phyloP scores from a whole-genome alignment of 2,113 vertebrate genomes.

The Hypomesus transpacificus region DNA sequence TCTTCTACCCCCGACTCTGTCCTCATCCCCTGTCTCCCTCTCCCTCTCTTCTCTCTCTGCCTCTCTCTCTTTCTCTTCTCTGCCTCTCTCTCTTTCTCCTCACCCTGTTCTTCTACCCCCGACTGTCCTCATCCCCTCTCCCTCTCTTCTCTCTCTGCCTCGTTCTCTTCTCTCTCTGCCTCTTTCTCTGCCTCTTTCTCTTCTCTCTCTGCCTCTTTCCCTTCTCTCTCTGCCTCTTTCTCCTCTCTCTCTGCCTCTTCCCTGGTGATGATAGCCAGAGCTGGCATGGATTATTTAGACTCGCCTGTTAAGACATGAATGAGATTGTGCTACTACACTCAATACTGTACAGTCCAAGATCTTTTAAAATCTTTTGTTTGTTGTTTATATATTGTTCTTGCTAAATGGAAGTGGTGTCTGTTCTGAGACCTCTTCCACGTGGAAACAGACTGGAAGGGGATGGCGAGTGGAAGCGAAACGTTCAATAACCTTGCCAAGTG shows the following conservation, averaged over 20 bases:
- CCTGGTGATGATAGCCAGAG: constrained; percentile 19
- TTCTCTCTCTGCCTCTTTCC: no score
- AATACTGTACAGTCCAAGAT: background rate
- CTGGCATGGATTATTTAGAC: constrained; percentile 49
- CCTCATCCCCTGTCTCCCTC: background rate
- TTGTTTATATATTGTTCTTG: no score
- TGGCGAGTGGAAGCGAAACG: constrained; percentile 7
- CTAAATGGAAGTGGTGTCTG: no score
- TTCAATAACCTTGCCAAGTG: constrained; percentile 38
- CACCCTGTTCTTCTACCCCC: no score
- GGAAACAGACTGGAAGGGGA: background rate
- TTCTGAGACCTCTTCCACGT: background rate
- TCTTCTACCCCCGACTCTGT: no score
- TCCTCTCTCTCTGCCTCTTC: constrained; percentile 17
- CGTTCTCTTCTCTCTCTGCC: constrained; percentile 16
- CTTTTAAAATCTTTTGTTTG: no score
- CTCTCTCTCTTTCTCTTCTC: background rate
- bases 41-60: background rate
- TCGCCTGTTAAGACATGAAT: constrained; percentile 29
- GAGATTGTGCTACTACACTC: constrained; percentile 12
- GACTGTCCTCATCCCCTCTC: no score
- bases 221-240: constrained; percentile 34
- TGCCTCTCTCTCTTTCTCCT: no score
- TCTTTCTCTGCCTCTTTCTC: constrained; percentile 13
- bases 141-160: no score